These are phyloP conservation scores for Cecropterus lyciades DNA, from an alignment of 1,140 invertebrate species.

Conservation along the genomic window DNA sequence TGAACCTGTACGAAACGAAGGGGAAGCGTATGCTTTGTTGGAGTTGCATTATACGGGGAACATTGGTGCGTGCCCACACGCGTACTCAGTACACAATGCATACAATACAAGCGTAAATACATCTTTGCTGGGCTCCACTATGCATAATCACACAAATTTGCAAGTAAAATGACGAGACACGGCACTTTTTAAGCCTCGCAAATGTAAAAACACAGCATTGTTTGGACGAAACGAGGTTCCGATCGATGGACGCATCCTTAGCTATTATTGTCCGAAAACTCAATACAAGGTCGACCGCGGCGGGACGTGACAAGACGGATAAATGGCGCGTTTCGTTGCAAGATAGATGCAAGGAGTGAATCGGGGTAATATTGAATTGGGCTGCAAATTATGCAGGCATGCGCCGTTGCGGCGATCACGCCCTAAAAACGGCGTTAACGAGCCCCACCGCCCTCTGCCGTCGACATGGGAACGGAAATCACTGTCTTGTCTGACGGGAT, in stretches of 20 bases:
- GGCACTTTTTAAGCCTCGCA: slow-evolving; percentile 68
- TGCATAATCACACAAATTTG: slow-evolving; percentile 77
- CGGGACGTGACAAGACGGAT: slow-evolving; percentile 46
- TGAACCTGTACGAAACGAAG: slow-evolving; percentile 54
- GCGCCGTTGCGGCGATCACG: slow-evolving; percentile 78
- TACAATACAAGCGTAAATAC: slow-evolving; percentile 76
- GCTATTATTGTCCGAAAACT: slow-evolving; percentile 52
- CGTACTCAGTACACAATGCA: slow-evolving; percentile 60
- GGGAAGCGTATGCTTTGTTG: slow-evolving; percentile 47
- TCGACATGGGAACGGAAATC: slow-evolving; percentile 71
- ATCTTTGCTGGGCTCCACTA: slow-evolving; percentile 67
- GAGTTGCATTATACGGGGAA: slow-evolving; percentile 49
- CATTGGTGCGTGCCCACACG: slow-evolving; percentile 62
- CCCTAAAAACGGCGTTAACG: slow-evolving; percentile 77
- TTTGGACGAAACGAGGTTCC: slow-evolving; percentile 53
- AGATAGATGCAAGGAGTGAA: slow-evolving; percentile 56
- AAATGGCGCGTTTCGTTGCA: slow-evolving; percentile 40
- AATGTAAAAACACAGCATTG: slow-evolving; percentile 68
- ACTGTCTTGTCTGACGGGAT: slow-evolving; percentile 51
- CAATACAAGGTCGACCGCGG: slow-evolving; percentile 60
- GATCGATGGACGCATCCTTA: slow-evolving; percentile 44
- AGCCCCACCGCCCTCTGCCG: slow-evolving; percentile 59
- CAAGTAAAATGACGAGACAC: slow-evolving; percentile 72
- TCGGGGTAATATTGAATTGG: slow-evolving; percentile 56
- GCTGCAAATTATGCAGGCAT: slow-evolving; percentile 79